Percentiles rank a stretch among this genome's conserved stretches.
phyloP scores from a whole-genome alignment of 2,113 vertebrate genomes.

The Arenaria interpres region DNA sequence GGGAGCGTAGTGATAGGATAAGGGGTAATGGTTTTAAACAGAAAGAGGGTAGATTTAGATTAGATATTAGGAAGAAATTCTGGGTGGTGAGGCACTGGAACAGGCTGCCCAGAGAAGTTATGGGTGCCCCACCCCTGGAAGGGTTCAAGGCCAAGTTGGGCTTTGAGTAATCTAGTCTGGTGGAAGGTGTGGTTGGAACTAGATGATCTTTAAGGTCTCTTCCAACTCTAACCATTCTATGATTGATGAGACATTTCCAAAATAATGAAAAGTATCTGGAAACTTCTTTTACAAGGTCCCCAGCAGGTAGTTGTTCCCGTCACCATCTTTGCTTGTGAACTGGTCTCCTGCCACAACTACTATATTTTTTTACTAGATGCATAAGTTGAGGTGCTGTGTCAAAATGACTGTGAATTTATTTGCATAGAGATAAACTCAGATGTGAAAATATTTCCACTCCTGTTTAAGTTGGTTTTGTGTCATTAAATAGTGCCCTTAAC shows the following conservation, averaged over 20 bases:
- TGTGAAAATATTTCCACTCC: neutral
- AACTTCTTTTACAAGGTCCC: neutral
- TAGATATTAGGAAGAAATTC: neutral
- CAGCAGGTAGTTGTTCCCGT: neutral
- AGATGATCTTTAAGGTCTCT: neutral
- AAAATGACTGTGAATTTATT: neutral
- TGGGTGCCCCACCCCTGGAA: neutral
- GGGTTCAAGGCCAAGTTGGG: neutral
- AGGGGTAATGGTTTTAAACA: neutral
- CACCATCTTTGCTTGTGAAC: neutral
- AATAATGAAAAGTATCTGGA: neutral
- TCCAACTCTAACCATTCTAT: neutral
- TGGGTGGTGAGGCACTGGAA: neutral
- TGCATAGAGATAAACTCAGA: neutral
- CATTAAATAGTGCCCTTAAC: neutral
- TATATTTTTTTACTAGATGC: neutral
- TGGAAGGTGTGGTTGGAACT: neutral
- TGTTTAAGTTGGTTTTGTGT: neutral
- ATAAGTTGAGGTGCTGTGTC: neutral
- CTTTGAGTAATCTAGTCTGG: neutral
- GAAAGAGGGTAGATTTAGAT: neutral
- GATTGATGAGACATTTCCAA: neutral
- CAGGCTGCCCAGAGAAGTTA: neutral
- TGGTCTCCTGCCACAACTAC: neutral
- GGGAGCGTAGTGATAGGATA: neutral